These are phyloP conservation scores for Rhodeus uyekii DNA, from an alignment of 2,797 vertebrate species.

Conservation along the genomic window DNA sequence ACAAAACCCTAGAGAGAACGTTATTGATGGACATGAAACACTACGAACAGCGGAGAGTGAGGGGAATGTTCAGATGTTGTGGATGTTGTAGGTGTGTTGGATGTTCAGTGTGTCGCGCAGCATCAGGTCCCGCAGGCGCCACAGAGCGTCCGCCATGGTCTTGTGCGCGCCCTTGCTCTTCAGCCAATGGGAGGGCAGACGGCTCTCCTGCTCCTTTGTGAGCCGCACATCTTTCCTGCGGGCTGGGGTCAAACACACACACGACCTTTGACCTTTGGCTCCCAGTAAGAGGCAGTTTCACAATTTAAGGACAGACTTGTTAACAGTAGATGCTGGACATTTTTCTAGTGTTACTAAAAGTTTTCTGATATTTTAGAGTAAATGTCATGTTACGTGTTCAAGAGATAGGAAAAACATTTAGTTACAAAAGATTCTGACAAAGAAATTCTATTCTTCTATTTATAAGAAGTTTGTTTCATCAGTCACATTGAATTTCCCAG, in stretches of 20 bases:
- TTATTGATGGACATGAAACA: slow-evolving; percentile 42
- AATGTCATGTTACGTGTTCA: too few species aligned
- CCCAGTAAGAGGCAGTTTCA: too few species aligned
- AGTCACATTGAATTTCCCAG: too few species aligned
- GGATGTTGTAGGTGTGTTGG: slow-evolving; percentile 89
- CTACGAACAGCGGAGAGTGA: slow-evolving; percentile 27
- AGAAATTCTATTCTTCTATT: too few species aligned
- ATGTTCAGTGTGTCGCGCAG: slow-evolving; percentile 95
- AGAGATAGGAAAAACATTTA: too few species aligned
- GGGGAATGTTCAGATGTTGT: slow-evolving; percentile 75
- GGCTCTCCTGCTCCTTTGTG: slow-evolving; percentile 96
- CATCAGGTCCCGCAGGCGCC: slow-evolving; percentile 98
- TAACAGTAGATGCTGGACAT: too few species aligned
- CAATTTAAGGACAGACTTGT: too few species aligned
- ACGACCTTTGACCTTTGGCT: too few species aligned
- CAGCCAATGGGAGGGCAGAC: slow-evolving; percentile 96
- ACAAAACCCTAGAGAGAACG: slow-evolving; percentile 41
- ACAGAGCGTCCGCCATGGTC: slow-evolving; percentile 97
- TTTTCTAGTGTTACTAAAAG: too few species aligned
- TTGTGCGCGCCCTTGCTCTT: slow-evolving; percentile 98
- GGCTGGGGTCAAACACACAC: slow-evolving; percentile 72
- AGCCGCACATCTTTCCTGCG: slow-evolving; percentile 92
- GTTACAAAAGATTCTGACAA: too few species aligned
- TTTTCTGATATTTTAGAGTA: too few species aligned
- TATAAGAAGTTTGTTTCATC: too few species aligned